Evolutionary conservation across 2,888 invertebrate genomes (phyloP), one percentile per base, ranked within the genome.

Genomic region (Yponomeuta evonymella): DNA sequence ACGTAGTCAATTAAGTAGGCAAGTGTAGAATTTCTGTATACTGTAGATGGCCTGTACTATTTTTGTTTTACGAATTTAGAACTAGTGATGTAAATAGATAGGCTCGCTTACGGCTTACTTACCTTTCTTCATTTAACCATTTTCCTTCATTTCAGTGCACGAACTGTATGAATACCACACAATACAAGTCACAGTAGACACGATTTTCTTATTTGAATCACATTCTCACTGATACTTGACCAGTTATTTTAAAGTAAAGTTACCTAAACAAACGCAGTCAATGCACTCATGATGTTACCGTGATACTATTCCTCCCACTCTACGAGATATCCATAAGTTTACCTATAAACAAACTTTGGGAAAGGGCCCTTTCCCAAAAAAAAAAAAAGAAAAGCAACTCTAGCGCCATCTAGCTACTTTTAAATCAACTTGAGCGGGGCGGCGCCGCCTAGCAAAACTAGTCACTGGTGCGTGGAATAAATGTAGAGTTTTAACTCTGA

Each of bases 241-340:
- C 6, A 43, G 11, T 30, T 33, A 65, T 33, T 30, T 65, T 65
- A 9, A 12, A 33, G 65, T 11, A 30, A 30, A 29, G 29, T 64
- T 62, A 23, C 4, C 65, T 12, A 65, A 65, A 65, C 15, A 65
- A 65, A 65, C 65, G 33, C 29, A 65, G 30, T 65, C 65, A 29
- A 65, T 65, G 65, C 65, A 65, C 65, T 65, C 65, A 33, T n/a
- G 65, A 6, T 65, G 33, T 29, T 33, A 30, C 29, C 33, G 65
- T 30, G 51, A 58, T 58, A 23, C 29, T 15, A 23, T 23, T 63
- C 63, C 63, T 23, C 15, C 63, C 63, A 63, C 63, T 63, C 63
- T 9, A 63, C 63, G 29, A 65, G 30, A 65, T 30, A 58, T 5
- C 30, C 65, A 65, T 33, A 65, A 65, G 65, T 65, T 9, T 65